phyloP scores from a whole-genome alignment of 2,113 vertebrate genomes.

The Corydoras maculifer region DNA sequence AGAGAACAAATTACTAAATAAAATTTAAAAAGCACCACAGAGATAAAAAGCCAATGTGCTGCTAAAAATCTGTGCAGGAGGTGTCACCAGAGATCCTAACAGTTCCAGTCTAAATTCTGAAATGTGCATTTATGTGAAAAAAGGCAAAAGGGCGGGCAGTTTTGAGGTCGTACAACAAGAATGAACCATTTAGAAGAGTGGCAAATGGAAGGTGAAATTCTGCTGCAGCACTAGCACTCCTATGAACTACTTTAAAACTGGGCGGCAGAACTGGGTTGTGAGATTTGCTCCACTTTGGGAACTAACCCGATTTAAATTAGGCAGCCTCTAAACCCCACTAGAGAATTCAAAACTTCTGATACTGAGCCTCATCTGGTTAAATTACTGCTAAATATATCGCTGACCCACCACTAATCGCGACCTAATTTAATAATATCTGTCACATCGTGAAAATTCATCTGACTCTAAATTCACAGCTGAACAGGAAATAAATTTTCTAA shows the following conservation, averaged over 20 bases:
- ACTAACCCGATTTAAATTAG: constrained; percentile 70
- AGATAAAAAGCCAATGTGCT: constrained; percentile 90
- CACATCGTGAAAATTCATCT: too few species aligned
- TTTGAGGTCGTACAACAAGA: constrained; percentile 4
- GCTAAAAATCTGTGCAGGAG: constrained; percentile 20
- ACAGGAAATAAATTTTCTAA: too few species aligned
- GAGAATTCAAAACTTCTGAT: constrained; percentile 54
- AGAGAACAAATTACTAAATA: constrained; percentile 70
- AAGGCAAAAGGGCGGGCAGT: too few species aligned
- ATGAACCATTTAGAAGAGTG: constrained; percentile 42
- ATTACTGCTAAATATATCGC: constrained; percentile 62
- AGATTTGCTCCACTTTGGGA: constrained; percentile 64
- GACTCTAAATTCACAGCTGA: too few species aligned
- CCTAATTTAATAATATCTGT: constrained; percentile 34
- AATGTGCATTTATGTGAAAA: too few species aligned
- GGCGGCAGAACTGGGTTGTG: constrained; percentile 68
- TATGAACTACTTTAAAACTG: constrained; percentile 64
- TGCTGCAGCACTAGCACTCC: constrained; percentile 32
- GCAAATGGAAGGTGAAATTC: constrained; percentile 24
- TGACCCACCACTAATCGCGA: constrained; percentile 52
- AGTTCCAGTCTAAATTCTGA: too few species aligned
- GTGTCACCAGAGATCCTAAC: constrained; percentile 18
- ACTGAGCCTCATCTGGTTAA: constrained; percentile 49
- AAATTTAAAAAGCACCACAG: constrained; percentile 72
- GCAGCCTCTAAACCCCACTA: constrained; percentile 52